phyloP scores from a whole-genome alignment of 2,113 vertebrate genomes.

The Oncorhynchus clarkii region DNA sequence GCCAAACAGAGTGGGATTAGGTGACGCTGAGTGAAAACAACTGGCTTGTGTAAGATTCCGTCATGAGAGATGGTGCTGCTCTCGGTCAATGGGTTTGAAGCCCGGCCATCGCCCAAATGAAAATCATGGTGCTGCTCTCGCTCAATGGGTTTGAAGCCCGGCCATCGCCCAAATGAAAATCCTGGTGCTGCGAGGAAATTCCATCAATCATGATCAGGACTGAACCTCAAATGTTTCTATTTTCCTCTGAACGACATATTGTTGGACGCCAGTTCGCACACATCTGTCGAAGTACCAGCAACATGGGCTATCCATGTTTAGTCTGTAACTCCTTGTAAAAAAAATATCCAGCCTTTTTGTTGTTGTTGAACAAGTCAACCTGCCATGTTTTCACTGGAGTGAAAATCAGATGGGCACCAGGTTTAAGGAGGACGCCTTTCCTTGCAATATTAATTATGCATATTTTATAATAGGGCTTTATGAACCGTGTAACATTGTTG shows the following conservation, averaged over 20 bases:
- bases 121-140: not conserved
- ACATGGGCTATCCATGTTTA: not conserved
- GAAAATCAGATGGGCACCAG: not conserved
- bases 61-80: not conserved
- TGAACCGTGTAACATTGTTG: not conserved
- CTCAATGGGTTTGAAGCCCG: constrained; percentile 1
- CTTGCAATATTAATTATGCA: constrained; percentile 6
- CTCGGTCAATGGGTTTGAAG: constrained; percentile 3
- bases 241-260: not conserved
- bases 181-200: not conserved
- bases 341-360: not conserved
- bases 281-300: not conserved
- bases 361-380: not conserved
- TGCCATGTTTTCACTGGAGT: not conserved
- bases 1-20: not conserved
- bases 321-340: not conserved
- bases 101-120: constrained; percentile 1
- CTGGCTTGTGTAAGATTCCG: not conserved
- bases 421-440: not conserved
- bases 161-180: constrained; percentile 2
- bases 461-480: constrained; percentile 1
- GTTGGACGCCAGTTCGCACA: not conserved
- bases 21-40: constrained; percentile 1
- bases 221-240: not conserved
- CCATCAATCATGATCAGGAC: not conserved